Percentiles rank a stretch among this genome's conserved stretches.
Conservation (phyloP, 2,113 vertebrate genomes). For the Aspidoscelis tigris region DNA sequence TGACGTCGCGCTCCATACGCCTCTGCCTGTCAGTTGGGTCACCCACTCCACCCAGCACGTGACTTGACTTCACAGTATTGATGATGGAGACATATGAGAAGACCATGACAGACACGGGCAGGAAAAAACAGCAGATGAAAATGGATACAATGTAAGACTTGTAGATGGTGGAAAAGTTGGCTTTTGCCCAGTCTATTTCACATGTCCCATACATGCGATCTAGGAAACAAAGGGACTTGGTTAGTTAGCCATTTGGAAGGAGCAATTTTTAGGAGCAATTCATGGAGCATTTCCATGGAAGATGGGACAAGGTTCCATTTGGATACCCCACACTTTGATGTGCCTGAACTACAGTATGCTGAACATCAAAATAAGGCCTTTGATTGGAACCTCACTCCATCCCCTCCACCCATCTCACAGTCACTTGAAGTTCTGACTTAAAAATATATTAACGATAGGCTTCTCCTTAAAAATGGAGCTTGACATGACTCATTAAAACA, state of each 20-base stretch:
- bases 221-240: slow-evolving; percentile 53
- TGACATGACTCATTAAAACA: not conserved
- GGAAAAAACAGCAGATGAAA: slow-evolving; percentile 85
- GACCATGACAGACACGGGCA: slow-evolving; percentile 81
- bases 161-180: slow-evolving; percentile 87
- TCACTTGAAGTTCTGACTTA: not conserved
- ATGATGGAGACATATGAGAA: slow-evolving; percentile 84
- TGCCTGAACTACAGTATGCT: too few relatives aligned
- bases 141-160: slow-evolving; percentile 87
- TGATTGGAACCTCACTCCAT: too few relatives aligned
- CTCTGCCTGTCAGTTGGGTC: slow-evolving; percentile 81
- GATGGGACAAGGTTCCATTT: too few relatives aligned
- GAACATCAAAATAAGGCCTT: too few relatives aligned
- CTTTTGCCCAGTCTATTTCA: slow-evolving; percentile 90
- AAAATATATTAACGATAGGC: not conserved
- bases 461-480: not conserved
- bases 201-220: slow-evolving; percentile 86
- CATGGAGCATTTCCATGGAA: too few relatives aligned
- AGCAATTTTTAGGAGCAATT: not conserved
- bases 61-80: slow-evolving; percentile 86
- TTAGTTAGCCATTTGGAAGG: slow-evolving; percentile 34
- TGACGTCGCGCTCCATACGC: slow-evolving; percentile 81
- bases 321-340: too few relatives aligned
- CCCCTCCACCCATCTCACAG: too few relatives aligned
- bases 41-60: slow-evolving; percentile 75